Evolutionary conservation across 2,888 invertebrate genomes (phyloP).

Genomic region (Poecilobothrus nobilitatus): DNA sequence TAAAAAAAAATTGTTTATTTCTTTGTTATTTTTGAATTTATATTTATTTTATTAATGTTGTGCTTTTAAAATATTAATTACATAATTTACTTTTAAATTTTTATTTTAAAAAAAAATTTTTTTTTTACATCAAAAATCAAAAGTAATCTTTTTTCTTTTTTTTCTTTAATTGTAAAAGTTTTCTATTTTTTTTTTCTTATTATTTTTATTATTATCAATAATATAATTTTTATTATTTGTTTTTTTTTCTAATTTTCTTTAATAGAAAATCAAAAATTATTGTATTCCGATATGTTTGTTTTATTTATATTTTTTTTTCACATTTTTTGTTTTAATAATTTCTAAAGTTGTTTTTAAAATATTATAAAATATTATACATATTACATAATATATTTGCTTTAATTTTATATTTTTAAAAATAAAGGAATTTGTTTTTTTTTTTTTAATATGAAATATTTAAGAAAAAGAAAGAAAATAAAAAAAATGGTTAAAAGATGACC

Average conservation of each 20-base stretch:
- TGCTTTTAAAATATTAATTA: not conserved
- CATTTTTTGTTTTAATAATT: not conserved
- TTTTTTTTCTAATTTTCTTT: not conserved
- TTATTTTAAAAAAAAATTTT: not conserved
- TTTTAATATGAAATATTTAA: too few species aligned
- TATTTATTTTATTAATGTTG: not conserved
- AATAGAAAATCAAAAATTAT: not conserved
- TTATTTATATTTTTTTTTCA: not conserved
- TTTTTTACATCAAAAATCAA: not conserved
- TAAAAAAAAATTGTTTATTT: not conserved
- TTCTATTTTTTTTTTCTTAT: not conserved
- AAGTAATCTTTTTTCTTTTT: not conserved
- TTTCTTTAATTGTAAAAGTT: not conserved
- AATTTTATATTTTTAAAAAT: too few species aligned
- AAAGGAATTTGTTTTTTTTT: too few species aligned
- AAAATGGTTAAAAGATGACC: too few species aligned
- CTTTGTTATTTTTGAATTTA: too few species aligned
- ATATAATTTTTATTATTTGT: not conserved
- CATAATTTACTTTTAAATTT: not conserved
- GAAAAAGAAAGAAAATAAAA: too few species aligned
- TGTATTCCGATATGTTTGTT: constrained; percentile 1
- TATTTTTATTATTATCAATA: not conserved
- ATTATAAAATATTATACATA: not conserved
- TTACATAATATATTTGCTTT: too few species aligned
- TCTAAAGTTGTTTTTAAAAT: not conserved